Conservation (phyloP, 2,113 vertebrate genomes). For the Xiphophorus hellerii region DNA sequence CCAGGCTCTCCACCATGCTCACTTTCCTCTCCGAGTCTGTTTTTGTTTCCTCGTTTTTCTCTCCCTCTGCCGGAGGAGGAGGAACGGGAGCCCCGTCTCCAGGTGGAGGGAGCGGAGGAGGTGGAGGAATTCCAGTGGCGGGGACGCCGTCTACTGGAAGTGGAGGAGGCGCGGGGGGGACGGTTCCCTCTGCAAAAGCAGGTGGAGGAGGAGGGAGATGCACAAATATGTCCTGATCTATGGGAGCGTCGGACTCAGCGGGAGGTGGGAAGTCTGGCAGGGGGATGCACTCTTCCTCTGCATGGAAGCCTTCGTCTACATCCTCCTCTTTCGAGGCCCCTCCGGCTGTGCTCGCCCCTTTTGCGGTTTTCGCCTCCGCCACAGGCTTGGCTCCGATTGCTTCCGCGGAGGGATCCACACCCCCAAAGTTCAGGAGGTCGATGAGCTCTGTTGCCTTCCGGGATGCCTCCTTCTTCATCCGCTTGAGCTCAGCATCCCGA, state of each 20-base stretch:
- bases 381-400: slow-evolving; percentile 21
- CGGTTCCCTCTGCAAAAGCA: slow-evolving; percentile 77
- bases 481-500: slow-evolving; percentile 87
- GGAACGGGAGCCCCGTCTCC: slow-evolving; percentile 13
- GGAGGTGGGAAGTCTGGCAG: slow-evolving; percentile 79
- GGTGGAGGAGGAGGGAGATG: slow-evolving; percentile 81
- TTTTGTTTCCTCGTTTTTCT: slow-evolving; percentile 42
- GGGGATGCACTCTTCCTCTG: slow-evolving; percentile 84
- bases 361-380: slow-evolving; percentile 61
- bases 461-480: slow-evolving; percentile 89
- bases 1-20: slow-evolving; percentile 76
- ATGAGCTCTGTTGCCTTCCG: slow-evolving; percentile 89
- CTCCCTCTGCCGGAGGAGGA: slow-evolving; percentile 32
- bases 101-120: slow-evolving; percentile 50
- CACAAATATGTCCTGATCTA: slow-evolving; percentile 79
- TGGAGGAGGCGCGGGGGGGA: slow-evolving; percentile 51
- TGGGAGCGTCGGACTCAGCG: slow-evolving; percentile 63
- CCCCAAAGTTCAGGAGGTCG: slow-evolving; percentile 87
- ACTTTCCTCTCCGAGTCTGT: slow-evolving; percentile 69
- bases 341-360: slow-evolving; percentile 65
- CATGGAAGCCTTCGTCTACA: slow-evolving; percentile 88
- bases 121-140: slow-evolving; percentile 37
- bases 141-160: slow-evolving; percentile 9
- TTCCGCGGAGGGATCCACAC: slow-evolving; percentile 72
- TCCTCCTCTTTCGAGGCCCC: slow-evolving; percentile 83